Base-by-base conservation (phyloP, 2,797 vertebrate species). In the Sebastes variabilis region DNA sequence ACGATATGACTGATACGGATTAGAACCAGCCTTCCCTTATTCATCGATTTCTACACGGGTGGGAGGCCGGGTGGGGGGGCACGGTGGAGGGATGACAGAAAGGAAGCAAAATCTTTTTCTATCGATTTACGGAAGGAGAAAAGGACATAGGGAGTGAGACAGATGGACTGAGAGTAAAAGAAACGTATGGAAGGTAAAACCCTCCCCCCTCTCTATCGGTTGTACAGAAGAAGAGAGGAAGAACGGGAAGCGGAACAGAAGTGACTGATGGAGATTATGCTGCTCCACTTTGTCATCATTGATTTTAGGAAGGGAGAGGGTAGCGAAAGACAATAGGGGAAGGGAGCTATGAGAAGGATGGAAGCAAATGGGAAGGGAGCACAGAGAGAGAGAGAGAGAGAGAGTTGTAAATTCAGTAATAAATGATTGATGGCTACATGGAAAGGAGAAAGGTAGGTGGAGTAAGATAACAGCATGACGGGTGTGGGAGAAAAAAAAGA, bases 1-100 rank as follows among this genome's bases (percentile, higher is more conserved):
- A 91, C 58, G 16, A 90, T 88, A 88, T 87, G 87, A 93, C 89
- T 88, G 88, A 89, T 88, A 88, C 80, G 76, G 90, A 93, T 92
- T 93, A 93, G 81, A 88, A 90, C 79, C 82, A 82, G 74, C 72
- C 78, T 86, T 75, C 81, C 76, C 79, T 88, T 85, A 85, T 80
- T 83, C 88, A 94, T 93, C 36, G 89, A 94, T 92, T 88, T 79
- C 70, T 71, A 8, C 83, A 16, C n/a, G 52, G 77, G 75, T 80
- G 79, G 87, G 69, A 56, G 58, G 64, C 42, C 2, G 80, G n/a
- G 24, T 34, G 76, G 5, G 22, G 32, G 61, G 34, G 7, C 8
- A 27, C 36, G 24, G 30, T 56, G 38, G 73, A 68, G 61, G 61
- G 68, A 88, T 70, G 79, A 83, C 32, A 13, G 79, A 75, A 72